Evolutionary conservation across 2,888 invertebrate genomes (phyloP).

Genomic region (Adineta ricciae): DNA sequence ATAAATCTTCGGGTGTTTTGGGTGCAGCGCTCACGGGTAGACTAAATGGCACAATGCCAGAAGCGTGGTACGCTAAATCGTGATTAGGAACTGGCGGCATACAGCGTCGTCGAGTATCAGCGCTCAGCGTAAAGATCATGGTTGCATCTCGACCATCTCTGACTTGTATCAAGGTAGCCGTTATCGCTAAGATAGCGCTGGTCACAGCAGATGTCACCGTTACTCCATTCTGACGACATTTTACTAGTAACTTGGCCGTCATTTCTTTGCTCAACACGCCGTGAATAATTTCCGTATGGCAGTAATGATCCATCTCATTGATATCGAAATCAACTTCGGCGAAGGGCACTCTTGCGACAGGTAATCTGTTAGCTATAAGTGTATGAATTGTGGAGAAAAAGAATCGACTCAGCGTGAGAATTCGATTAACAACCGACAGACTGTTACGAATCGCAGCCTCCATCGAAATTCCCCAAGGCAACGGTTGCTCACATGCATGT

Average conservation of each 20-base stretch:
- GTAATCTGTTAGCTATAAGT: not conserved
- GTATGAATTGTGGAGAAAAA: not conserved
- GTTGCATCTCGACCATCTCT: not conserved
- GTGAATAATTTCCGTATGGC: not conserved
- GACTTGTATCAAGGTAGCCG: not conserved
- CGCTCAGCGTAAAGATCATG: not conserved
- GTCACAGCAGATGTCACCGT: not conserved
- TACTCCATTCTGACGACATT: not conserved
- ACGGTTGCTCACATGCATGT: not conserved
- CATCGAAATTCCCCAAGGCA: not conserved
- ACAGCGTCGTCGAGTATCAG: not conserved
- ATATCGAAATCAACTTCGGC: not conserved
- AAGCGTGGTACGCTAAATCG: not conserved
- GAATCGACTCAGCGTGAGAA: not conserved
- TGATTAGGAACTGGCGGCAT: not conserved
- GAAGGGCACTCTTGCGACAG: not conserved
- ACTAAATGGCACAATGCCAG: not conserved
- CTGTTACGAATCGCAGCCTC: not conserved
- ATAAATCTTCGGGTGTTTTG: not conserved
- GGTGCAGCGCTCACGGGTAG: not conserved
- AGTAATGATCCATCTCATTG: not conserved
- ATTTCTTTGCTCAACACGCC: not conserved
- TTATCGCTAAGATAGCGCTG: not conserved
- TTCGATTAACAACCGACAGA: not conserved
- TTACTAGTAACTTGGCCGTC: not conserved